Evolutionary conservation across 2,888 invertebrate species (phyloP).

Genomic region (Campaea margaritaria): DNA sequence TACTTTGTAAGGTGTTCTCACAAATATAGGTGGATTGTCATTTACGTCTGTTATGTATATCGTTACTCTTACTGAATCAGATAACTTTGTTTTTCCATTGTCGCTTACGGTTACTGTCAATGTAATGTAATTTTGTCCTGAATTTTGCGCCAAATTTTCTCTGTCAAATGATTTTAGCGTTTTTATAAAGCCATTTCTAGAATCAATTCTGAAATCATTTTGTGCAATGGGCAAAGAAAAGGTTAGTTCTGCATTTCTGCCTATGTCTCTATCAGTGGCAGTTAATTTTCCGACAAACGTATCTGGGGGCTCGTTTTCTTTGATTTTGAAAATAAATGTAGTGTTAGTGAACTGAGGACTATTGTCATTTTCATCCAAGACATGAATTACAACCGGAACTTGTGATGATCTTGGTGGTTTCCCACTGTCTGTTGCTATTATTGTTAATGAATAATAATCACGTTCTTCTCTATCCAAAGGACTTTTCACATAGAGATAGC

Average conservation of each 20-base stretch:
- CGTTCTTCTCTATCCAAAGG: slow-evolving; percentile 94
- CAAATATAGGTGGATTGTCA: slow-evolving; percentile 94
- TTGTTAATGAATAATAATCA: slow-evolving; percentile 95
- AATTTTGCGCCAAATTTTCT: slow-evolving; percentile 91
- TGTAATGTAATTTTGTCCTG: slow-evolving; percentile 92
- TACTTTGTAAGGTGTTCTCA: slow-evolving; percentile 93
- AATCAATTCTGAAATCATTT: slow-evolving; percentile 94
- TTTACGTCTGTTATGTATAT: slow-evolving; percentile 96
- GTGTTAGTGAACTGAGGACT: slow-evolving; percentile 95
- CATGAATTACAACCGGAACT: slow-evolving; percentile 96
- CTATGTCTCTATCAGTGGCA: slow-evolving; percentile 95
- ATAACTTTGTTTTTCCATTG: slow-evolving; percentile 90
- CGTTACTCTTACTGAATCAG: slow-evolving; percentile 94
- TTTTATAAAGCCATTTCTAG: slow-evolving; percentile 95
- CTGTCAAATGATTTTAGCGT: slow-evolving; percentile 95
- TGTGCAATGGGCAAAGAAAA: slow-evolving; percentile 91
- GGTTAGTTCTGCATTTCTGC: slow-evolving; percentile 95
- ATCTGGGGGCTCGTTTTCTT: slow-evolving; percentile 94
- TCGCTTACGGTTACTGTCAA: slow-evolving; percentile 95
- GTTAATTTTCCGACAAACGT: slow-evolving; percentile 96
- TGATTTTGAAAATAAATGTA: slow-evolving; percentile 95
- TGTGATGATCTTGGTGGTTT: slow-evolving; percentile 91
- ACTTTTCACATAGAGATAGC: slow-evolving; percentile 94
- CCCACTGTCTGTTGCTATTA: slow-evolving; percentile 93
- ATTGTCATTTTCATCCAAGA: slow-evolving; percentile 98